Evolutionary conservation across 2,888 invertebrate species (phyloP), one percentile per base, ranked within the genome.

Genomic region (Hemistola chrysoprasaria): DNA sequence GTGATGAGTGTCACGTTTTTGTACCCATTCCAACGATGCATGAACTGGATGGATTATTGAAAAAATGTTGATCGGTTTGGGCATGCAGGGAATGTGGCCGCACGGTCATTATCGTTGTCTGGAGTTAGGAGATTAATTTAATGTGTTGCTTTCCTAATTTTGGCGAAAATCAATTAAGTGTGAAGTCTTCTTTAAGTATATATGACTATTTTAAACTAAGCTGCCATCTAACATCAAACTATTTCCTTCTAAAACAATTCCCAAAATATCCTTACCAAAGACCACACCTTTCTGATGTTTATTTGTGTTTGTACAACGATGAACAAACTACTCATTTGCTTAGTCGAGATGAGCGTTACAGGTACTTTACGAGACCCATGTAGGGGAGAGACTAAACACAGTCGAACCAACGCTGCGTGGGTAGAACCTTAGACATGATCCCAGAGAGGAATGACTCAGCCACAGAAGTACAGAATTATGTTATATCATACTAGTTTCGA

Each of bases 381-480:
- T 56, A 50, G 40, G 47, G 40, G 39, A 39, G 35, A 8, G 31
- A 21, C 22, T 31, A 27, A 31, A 16, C 25, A 11, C 10, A 21
- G 16, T 21, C 4, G 29, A 29, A 11, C 28, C 23, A 28, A 16
- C 4, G 4, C 22, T 9, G 66, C 66, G 78, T 78, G 71, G 78
- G 78, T 44, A 72, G 65, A 72, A 74, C 25, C 43, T 47, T 32
- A 45, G 54, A 40, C 53, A 38, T 39, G 65, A 66, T 67, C 47
- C 62, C 63, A 64, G 58, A 50, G 44, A 40, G 48, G 36, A 26
- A 8, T 39, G 40, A 45, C 43, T 43, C 43, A 38, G 38, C 43
- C 22, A 29, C 26, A 30, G 11, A 24, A n/a, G n/a, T n/a, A n/a
- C n/a, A n/a, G n/a, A n/a, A n/a, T n/a, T n/a, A n/a, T n/a, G n/a